Conservation (phyloP, 2,113 vertebrate genomes). For the Nerophis lumbriciformis region DNA sequence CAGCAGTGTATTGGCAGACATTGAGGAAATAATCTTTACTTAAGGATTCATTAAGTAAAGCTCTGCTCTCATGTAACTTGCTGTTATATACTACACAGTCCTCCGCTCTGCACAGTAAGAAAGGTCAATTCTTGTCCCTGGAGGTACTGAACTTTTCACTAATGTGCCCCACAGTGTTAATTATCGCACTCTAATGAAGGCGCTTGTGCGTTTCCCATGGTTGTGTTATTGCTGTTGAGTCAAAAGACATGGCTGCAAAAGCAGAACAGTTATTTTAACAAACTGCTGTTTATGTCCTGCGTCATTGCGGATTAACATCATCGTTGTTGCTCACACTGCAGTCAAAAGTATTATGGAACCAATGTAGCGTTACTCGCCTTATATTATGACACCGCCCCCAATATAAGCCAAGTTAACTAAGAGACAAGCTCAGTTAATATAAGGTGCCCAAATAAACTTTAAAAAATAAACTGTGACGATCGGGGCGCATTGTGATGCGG, state of each 20-base stretch:
- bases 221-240: neutral
- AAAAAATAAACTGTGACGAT: no score
- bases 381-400: no score
- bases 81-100: neutral
- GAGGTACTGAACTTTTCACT: slow-evolving; percentile 1
- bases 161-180: neutral
- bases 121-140: slow-evolving; percentile 1
- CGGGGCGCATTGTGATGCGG: no score
- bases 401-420: no score
- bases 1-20: neutral
- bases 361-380: no score
- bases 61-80: neutral
- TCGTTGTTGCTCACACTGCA: no score
- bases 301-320: no score
- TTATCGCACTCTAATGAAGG: neutral
- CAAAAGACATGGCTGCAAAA: neutral
- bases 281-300: no score
- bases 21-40: slow-evolving; percentile 1
- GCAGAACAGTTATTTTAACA: neutral
- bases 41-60: slow-evolving; percentile 1
- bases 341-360: no score
- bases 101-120: neutral
- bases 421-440: no score
- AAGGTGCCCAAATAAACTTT: no score
- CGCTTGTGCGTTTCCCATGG: neutral